Evolutionary conservation across 2,888 invertebrate genomes (phyloP).

Genomic region (Torymus tubicola): DNA sequence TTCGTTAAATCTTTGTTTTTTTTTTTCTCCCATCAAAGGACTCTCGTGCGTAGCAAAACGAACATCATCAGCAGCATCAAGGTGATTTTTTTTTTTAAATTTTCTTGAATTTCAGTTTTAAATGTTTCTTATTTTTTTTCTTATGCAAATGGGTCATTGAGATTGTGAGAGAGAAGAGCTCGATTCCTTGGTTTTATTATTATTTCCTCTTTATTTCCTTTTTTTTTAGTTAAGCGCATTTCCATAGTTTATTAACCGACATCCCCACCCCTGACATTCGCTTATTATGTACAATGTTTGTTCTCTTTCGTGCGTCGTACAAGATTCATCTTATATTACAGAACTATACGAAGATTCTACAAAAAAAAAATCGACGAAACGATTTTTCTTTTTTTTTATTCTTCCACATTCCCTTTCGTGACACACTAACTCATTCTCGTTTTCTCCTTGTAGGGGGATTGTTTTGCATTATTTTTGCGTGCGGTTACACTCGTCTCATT

Average conservation of each 20-base stretch:
- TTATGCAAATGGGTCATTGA: conserved; percentile 50
- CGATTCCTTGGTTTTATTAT: conserved; percentile 46
- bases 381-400: conserved; percentile 3
- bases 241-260: conserved; percentile 39
- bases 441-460: conserved; percentile 2
- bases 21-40: conserved; percentile 15
- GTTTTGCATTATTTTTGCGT: not conserved
- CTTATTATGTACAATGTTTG: conserved; percentile 54
- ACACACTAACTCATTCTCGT: conserved; percentile 16
- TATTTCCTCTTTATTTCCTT: conserved; percentile 4
- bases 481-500: not conserved
- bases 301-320: conserved; percentile 48
- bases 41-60: conserved; percentile 52
- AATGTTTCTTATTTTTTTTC: conserved; percentile 24
- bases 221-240: conserved; percentile 46
- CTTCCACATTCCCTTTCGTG: conserved; percentile 14
- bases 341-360: conserved; percentile 48
- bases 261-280: conserved; percentile 40
- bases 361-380: conserved; percentile 47
- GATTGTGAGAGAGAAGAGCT: conserved; percentile 59
- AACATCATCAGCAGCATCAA: conserved; percentile 37
- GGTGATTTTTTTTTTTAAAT: conserved; percentile 17
- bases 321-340: conserved; percentile 52
- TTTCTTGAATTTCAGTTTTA: conserved; percentile 20
- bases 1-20: not conserved